A percentile compares a stretch with the other conserved stretches of the same genome.
phyloP scores from a whole-genome alignment of 1,140 invertebrate genomes.

The Andricus grossulariae region DNA sequence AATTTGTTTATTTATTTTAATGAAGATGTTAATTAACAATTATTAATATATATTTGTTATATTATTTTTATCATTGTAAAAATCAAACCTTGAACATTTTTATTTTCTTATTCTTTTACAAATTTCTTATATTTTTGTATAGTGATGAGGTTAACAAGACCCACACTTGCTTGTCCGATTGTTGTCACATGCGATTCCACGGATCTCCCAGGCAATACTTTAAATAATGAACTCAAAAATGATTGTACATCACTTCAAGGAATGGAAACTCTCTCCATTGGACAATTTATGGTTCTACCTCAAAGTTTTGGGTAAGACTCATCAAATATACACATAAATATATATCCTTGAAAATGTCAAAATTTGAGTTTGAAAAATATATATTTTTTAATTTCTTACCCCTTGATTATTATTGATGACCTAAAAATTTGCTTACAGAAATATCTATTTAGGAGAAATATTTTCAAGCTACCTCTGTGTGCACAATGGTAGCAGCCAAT shows the following conservation, averaged over 20 bases:
- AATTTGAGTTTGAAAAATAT: background rate
- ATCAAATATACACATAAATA: too few species aligned
- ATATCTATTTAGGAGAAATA: conserved; percentile 94
- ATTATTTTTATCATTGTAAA: background rate
- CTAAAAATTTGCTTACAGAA: conserved; percentile 76
- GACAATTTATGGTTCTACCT: conserved; percentile 93
- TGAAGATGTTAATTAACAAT: too few species aligned
- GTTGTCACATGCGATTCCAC: conserved; percentile 88
- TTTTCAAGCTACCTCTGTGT: conserved; percentile 98
- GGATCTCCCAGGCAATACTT: conserved; percentile 88
- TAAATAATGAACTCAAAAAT: conserved; percentile 85
- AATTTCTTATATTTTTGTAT: conserved; percentile 56
- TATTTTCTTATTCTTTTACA: background rate
- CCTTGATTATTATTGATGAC: too few species aligned
- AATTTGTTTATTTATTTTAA: background rate
- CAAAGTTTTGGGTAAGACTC: conserved; percentile 93
- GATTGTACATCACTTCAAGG: conserved; percentile 87
- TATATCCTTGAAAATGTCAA: conserved; percentile 23
- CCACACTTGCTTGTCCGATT: conserved; percentile 86
- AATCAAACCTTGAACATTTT: background rate
- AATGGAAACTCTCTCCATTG: conserved; percentile 88
- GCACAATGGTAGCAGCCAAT: conserved; percentile 93
- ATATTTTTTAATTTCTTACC: background rate
- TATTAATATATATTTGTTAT: background rate
- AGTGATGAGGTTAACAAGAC: conserved; percentile 96